These are phyloP conservation scores for Pogonomyrmex californicus DNA, from an alignment of 1,140 invertebrate species.

Conservation along the genomic window DNA sequence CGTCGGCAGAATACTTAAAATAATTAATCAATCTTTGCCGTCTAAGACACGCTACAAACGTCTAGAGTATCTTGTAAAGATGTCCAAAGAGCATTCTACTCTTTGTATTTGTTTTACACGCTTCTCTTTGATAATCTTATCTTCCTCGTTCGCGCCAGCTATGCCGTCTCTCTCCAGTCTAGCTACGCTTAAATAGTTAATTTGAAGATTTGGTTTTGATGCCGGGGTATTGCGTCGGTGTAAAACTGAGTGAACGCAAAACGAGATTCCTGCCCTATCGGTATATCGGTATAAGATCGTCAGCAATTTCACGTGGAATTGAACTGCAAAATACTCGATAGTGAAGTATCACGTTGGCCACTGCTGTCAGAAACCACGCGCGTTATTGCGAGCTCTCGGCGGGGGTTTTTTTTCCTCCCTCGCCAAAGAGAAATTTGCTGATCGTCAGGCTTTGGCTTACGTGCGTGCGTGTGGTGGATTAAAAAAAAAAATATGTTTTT, in stretches of 20 bases:
- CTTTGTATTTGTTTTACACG: not conserved
- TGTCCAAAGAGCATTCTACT: too few species aligned
- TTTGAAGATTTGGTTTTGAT: slow-evolving; percentile 27
- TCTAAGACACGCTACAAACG: not conserved
- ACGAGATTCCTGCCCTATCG: not conserved
- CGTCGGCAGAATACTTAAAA: not conserved
- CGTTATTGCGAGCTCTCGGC: slow-evolving; percentile 42
- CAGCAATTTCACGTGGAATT: slow-evolving; percentile 44
- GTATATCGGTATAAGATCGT: slow-evolving; percentile 45
- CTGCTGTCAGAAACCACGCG: slow-evolving; percentile 37
- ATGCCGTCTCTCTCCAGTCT: not conserved
- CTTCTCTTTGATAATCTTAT: not conserved
- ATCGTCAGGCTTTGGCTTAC: slow-evolving; percentile 36
- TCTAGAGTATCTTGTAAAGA: not conserved
- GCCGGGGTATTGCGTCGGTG: not conserved
- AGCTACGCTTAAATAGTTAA: slow-evolving; percentile 21
- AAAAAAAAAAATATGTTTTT: slow-evolving; percentile 36
- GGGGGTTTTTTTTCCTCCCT: not conserved
- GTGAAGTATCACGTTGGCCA: slow-evolving; percentile 18
- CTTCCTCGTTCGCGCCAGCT: not conserved
- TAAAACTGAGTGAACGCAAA: slow-evolving; percentile 15
- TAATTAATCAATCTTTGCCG: slow-evolving; percentile 12
- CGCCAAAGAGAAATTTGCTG: slow-evolving; percentile 45
- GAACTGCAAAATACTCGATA: slow-evolving; percentile 37
- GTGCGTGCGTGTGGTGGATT: not conserved